A percentile compares a stretch with the other conserved stretches of the same genome.
These are phyloP conservation scores for Pomatostomus ruficeps DNA, from an alignment of 2,113 vertebrate species.

Conservation along the genomic window DNA sequence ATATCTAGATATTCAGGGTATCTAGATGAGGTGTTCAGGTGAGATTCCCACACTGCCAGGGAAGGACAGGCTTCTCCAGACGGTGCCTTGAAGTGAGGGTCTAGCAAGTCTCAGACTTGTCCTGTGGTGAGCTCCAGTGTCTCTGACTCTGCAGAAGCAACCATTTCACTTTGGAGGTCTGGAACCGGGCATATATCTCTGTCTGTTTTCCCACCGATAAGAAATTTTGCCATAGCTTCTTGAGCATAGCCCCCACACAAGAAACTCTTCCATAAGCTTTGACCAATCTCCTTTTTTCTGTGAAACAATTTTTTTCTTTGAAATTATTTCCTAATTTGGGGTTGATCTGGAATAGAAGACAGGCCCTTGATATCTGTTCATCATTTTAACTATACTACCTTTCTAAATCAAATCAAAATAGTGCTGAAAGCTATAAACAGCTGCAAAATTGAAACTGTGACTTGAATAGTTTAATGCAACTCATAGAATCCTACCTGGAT, in stretches of 20 bases:
- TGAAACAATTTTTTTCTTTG: neutral
- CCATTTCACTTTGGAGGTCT: neutral
- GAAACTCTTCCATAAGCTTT: neutral
- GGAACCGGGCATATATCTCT: neutral
- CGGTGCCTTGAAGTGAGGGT: neutral
- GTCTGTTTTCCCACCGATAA: neutral
- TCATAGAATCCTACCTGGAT: neutral
- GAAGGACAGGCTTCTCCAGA: neutral
- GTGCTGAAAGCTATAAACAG: neutral
- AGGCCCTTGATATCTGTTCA: neutral
- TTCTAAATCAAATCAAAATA: neutral
- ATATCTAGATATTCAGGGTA: neutral
- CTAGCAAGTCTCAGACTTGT: neutral
- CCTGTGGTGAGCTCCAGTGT: neutral
- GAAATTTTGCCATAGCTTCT: neutral
- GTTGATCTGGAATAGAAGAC: neutral
- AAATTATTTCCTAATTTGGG: neutral
- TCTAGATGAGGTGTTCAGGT: neutral
- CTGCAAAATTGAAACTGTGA: neutral
- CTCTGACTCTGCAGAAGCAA: neutral
- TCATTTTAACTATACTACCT: neutral
- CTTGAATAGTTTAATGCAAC: neutral
- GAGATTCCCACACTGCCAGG: neutral
- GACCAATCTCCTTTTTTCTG: neutral
- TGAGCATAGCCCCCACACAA: neutral